Percentiles rank a stretch among this genome's conserved stretches.
phyloP scores from a whole-genome alignment of 2,888 invertebrate genomes.

The Ectobius pallidus region DNA sequence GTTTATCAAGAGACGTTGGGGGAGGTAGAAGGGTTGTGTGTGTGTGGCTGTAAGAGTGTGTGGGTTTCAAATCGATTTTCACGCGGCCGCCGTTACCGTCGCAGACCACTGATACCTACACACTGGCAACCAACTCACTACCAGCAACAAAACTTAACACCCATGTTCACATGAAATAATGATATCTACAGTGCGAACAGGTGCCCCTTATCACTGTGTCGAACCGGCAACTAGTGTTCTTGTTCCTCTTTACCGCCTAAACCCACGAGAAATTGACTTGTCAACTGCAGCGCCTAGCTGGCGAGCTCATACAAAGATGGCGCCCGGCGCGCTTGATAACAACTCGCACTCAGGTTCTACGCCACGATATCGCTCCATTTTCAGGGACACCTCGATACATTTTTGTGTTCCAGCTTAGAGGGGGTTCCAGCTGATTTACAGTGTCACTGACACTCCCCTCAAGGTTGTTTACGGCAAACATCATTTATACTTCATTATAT shows the following conservation, averaged over 20 bases:
- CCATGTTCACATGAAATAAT: background rate
- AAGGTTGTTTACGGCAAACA: no score
- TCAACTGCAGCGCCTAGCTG: background rate
- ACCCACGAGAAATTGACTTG: background rate
- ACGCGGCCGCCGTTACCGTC: background rate
- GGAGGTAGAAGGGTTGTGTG: background rate
- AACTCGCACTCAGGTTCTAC: background rate
- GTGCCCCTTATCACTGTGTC: background rate
- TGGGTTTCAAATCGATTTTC: slow-evolving; percentile 26
- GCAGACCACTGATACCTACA: background rate
- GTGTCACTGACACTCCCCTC: no score
- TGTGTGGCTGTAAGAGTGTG: background rate
- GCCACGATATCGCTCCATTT: background rate
- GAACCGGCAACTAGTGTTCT: background rate
- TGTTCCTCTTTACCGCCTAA: background rate
- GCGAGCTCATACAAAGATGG: background rate
- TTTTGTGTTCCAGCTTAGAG: no score
- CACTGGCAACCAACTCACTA: background rate
- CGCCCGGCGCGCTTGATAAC: background rate
- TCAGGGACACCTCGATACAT: background rate
- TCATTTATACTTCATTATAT: no score
- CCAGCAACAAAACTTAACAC: background rate
- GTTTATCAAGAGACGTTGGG: background rate
- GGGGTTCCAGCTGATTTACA: no score
- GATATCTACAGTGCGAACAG: background rate